Conservation (phyloP, 2,888 invertebrate genomes). For the Doris montereyensis region DNA sequence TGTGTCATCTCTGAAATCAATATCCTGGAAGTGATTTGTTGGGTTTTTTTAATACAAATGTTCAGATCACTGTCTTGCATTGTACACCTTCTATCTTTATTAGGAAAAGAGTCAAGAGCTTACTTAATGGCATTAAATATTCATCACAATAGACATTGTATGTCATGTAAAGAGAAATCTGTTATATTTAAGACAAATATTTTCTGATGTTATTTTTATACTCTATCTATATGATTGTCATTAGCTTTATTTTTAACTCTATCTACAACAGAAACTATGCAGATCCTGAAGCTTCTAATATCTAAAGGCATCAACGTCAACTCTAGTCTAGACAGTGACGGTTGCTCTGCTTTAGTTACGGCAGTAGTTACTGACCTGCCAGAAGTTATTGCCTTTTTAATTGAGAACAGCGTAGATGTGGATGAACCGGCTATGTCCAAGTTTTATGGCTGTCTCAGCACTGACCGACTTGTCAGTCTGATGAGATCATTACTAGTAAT, state of each 20-base stretch:
- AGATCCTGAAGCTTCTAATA: constrained; percentile 32
- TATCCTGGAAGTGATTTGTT: too few species aligned
- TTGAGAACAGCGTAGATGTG: constrained; percentile 38
- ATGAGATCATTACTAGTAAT: not conserved
- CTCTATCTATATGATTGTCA: not conserved
- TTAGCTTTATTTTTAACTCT: not conserved
- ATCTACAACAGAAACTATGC: constrained; percentile 31
- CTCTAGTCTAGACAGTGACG: constrained; percentile 41
- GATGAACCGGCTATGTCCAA: constrained; percentile 41
- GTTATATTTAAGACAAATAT: not conserved
- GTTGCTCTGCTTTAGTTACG: constrained; percentile 42
- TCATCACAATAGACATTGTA: too few species aligned
- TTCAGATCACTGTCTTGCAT: too few species aligned
- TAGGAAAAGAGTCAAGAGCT: not conserved
- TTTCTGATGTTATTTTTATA: not conserved
- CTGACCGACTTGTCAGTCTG: constrained; percentile 7
- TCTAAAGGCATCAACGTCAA: constrained; percentile 35
- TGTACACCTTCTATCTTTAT: too few species aligned
- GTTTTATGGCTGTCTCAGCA: constrained; percentile 38
- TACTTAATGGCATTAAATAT: not conserved
- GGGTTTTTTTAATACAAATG: too few species aligned
- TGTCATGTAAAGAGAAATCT: too few species aligned
- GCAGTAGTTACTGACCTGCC: constrained; percentile 36
- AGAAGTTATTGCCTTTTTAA: constrained; percentile 33
- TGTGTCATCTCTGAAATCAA: too few species aligned